Evolutionary conservation across 2,797 vertebrate genomes (phyloP).

Genomic region (Pelodytes ibericus): DNA sequence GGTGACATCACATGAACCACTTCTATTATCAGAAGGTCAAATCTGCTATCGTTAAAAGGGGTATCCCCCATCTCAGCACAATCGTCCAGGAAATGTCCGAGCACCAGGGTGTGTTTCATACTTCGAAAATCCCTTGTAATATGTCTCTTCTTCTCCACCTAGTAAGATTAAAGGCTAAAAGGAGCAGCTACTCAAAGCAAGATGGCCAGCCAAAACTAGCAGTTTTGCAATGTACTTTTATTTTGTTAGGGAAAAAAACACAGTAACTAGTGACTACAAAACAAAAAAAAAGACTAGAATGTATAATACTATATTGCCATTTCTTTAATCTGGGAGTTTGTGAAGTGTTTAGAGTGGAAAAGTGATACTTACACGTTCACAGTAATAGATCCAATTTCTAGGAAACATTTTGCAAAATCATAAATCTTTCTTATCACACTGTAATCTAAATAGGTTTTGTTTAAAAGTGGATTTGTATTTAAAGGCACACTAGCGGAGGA

Average conservation of each 20-base stretch:
- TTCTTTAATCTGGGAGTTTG: background rate
- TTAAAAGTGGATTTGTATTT: background rate
- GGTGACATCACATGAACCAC: no score
- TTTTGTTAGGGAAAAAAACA: constrained; percentile 30
- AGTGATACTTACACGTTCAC: constrained; percentile 8
- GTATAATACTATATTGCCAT: background rate
- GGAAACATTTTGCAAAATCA: background rate
- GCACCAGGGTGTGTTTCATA: constrained; percentile 12
- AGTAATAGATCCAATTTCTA: constrained; percentile 3
- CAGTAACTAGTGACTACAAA: constrained; percentile 35
- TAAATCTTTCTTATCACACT: background rate
- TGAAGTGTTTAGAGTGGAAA: background rate
- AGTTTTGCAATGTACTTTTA: constrained; percentile 25
- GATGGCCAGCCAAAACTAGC: constrained; percentile 28
- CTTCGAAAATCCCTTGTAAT: background rate
- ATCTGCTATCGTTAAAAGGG: constrained; percentile 5
- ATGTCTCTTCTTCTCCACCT: constrained; percentile 16
- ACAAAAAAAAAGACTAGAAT: no score
- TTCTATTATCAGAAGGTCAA: no score
- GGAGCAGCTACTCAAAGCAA: constrained; percentile 1
- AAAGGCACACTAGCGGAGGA: no score
- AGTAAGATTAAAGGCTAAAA: constrained; percentile 42
- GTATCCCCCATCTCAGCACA: background rate
- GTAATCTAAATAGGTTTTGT: background rate
- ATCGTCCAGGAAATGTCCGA: constrained; percentile 22